Percentiles rank a stretch among this genome's conserved stretches.
Conservation (phyloP, 2,888 invertebrate species). For the Nezara viridula region DNA sequence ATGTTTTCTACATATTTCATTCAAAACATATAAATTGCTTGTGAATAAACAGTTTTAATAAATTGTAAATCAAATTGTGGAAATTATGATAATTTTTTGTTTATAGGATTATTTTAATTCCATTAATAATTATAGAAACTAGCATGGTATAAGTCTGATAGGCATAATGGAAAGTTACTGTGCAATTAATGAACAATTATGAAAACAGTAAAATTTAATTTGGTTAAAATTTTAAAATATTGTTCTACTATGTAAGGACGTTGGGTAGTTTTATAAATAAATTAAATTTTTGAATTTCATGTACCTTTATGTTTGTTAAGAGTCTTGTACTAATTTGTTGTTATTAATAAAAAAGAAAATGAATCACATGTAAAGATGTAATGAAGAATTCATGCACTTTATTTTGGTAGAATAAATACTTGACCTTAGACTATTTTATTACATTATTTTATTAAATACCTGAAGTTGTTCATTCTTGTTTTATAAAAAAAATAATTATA, state of each 20-base stretch:
- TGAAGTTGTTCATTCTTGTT: background rate
- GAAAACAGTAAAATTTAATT: slow-evolving; percentile 53
- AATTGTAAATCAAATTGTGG: background rate
- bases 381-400: slow-evolving; percentile 62
- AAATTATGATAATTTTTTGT: background rate
- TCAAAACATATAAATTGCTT: background rate
- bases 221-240: slow-evolving; percentile 51
- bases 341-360: slow-evolving; percentile 56
- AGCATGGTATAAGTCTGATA: slow-evolving; percentile 56
- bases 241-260: slow-evolving; percentile 51
- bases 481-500: too few species aligned
- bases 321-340: slow-evolving; percentile 55
- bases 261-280: slow-evolving; percentile 56
- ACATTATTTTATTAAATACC: slow-evolving; percentile 8
- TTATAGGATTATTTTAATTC: slow-evolving; percentile 22
- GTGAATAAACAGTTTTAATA: background rate
- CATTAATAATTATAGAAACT: slow-evolving; percentile 38
- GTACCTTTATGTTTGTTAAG: slow-evolving; percentile 56
- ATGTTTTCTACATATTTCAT: background rate
- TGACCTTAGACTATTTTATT: slow-evolving; percentile 52
- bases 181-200: slow-evolving; percentile 57
- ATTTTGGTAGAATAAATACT: slow-evolving; percentile 62
- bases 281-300: slow-evolving; percentile 52
- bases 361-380: slow-evolving; percentile 59
- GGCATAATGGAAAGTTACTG: slow-evolving; percentile 51